A percentile compares a stretch with the other conserved stretches of the same genome.
phyloP scores from a whole-genome alignment of 23 tunicate genomes.

The Phallusia fumigata region DNA sequence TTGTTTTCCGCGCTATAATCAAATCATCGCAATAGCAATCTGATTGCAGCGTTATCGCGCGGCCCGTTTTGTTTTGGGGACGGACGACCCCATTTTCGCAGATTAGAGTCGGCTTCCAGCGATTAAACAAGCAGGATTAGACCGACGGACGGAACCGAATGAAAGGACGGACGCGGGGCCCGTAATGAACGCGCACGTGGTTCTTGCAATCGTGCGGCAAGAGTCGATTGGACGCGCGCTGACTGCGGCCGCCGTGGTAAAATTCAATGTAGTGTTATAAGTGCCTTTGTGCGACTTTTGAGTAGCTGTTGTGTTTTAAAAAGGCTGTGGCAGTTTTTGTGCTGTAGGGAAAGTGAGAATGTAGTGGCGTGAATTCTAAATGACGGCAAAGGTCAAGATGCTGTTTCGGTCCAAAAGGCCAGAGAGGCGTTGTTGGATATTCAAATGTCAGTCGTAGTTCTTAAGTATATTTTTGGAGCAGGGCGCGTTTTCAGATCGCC shows the following conservation, averaged over 20 bases:
- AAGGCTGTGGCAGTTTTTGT: no score
- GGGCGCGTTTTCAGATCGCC: neutral
- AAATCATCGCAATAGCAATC: constrained; percentile 4
- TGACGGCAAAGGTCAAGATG: neutral
- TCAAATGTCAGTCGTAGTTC: neutral
- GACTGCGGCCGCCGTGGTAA: no score
- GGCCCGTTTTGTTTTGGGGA: neutral
- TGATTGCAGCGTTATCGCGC: neutral
- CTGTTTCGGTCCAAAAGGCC: neutral
- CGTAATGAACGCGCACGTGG: constrained; percentile 13
- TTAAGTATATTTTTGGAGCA: neutral
- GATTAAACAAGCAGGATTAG: constrained; percentile 14
- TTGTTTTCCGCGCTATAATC: neutral
- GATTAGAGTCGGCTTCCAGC: constrained; percentile 16
- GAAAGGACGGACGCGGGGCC: neutral
- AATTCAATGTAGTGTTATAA: neutral
- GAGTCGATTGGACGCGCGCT: no score
- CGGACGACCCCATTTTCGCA: constrained; percentile 2
- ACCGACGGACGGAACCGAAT: constrained; percentile 13
- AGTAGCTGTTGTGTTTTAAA: no score
- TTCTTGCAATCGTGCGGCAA: neutral
- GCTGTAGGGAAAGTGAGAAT: neutral
- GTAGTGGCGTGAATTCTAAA: neutral
- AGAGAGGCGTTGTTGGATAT: neutral
- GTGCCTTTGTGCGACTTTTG: no score